Evolutionary conservation across 1,140 invertebrate genomes (phyloP), one percentile per base, ranked within the genome.

Genomic region (Drosophila subobscura): DNA sequence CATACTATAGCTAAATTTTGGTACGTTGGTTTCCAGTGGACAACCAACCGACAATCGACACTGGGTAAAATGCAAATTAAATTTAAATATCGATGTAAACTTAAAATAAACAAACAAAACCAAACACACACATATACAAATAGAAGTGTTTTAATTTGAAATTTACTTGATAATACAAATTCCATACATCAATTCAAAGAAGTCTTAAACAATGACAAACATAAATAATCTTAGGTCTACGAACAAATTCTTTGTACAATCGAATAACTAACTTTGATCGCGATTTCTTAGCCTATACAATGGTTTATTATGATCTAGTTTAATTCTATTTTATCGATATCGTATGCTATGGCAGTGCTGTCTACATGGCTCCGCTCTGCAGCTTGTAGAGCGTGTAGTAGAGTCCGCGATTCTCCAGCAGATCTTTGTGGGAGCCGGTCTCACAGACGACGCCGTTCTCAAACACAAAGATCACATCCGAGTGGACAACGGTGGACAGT

Each of bases 371-470:
- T 12, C 90, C 88, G 5, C 88, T 72, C 81, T 94, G 93, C 14
- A 93, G 67, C 76, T 93, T 94, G 54, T 96, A 95, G 25, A 97
- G 90, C n/a, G 93, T 92, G 27, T 94, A 95, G 83, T 97, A 97
- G 22, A 95, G 93, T 2, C 95, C 95, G 59, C 93, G 92, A 16
- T 92, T 90, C 2, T 92, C 91, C 12, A 96, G 91, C 0, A 97
- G 92, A 75, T 96, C 93, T 52, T 93, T 93, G 85, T 97, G 96
- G 1, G 94, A 93, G 8, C 96, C 96, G 63, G 91, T 91, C 73
- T 97, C 96, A 1, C 93, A 94, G 16, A 97, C 93, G 7, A 92
- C 90, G 1, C 96, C 96, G 41, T 93, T 93, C 79, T 95, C 93
- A 3, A 97, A 93, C 4, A 96, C 95, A 61, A 92, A 93, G 16